phyloP scores from a whole-genome alignment of 2,888 invertebrate species.

The Leptopilina drosophilae region DNA sequence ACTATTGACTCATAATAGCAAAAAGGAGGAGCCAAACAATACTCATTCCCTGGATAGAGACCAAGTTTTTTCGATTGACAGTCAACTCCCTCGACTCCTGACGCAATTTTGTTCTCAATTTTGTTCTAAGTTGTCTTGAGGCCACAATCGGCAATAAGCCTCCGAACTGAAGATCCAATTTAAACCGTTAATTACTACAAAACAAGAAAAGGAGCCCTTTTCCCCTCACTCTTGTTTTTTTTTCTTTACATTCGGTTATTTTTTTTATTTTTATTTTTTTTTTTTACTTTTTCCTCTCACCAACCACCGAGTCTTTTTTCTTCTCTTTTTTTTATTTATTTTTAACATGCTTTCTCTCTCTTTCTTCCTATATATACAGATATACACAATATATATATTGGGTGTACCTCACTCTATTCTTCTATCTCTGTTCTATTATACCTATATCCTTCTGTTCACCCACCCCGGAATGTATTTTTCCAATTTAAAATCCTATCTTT shows the following conservation, averaged over 20 bases:
- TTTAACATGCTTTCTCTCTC: slow-evolving; percentile 3
- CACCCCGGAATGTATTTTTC: slow-evolving; percentile 65
- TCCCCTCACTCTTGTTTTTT: background rate
- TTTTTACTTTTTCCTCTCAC: slow-evolving; percentile 36
- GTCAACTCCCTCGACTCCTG: slow-evolving; percentile 56
- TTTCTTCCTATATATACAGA: background rate
- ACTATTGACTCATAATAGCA: background rate
- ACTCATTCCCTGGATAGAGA: slow-evolving; percentile 36
- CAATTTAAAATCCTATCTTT: slow-evolving; percentile 75
- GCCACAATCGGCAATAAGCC: slow-evolving; percentile 66
- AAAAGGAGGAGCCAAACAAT: slow-evolving; percentile 22
- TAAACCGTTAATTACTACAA: slow-evolving; percentile 69
- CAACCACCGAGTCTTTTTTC: background rate
- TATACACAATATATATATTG: too few species aligned
- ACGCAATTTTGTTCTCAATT: slow-evolving; percentile 67
- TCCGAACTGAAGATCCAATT: slow-evolving; percentile 67
- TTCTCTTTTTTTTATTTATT: background rate
- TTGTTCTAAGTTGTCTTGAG: slow-evolving; percentile 65
- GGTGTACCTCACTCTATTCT: slow-evolving; percentile 39
- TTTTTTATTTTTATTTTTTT: background rate
- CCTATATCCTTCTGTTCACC: slow-evolving; percentile 45
- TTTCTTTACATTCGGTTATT: too few species aligned
- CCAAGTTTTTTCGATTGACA: slow-evolving; percentile 37
- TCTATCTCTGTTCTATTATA: slow-evolving; percentile 46
- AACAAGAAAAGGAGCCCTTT: slow-evolving; percentile 6